phyloP scores from a whole-genome alignment of 2,797 vertebrate species.

The Triplophysa bombifrons region DNA sequence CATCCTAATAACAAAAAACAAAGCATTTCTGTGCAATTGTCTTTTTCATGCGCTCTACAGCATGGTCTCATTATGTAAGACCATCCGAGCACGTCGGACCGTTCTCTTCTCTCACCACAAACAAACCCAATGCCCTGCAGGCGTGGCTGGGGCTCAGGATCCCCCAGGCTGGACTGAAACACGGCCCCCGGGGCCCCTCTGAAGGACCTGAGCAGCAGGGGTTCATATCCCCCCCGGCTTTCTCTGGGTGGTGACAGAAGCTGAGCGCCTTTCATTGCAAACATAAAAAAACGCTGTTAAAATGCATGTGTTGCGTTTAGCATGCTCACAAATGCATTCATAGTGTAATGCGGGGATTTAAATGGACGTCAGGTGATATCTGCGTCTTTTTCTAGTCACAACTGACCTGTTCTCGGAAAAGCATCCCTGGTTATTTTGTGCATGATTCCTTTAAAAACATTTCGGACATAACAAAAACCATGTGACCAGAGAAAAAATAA shows the following conservation, averaged over 20 bases:
- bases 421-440: not conserved
- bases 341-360: conserved; percentile 19
- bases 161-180: conserved; percentile 58
- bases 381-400: not conserved
- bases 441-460: not conserved
- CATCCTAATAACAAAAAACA: not conserved
- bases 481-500: not conserved
- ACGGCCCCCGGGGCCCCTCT: conserved; percentile 59
- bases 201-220: conserved; percentile 55
- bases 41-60: too few relatives aligned
- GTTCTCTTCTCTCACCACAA: conserved; percentile 42
- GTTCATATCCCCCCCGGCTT: conserved; percentile 35
- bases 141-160: conserved; percentile 49
- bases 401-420: not conserved
- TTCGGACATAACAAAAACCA: not conserved
- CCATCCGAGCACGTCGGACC: conserved; percentile 43
- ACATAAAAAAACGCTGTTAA: conserved; percentile 32
- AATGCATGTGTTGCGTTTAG: not conserved
- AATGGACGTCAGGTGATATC: conserved; percentile 24
- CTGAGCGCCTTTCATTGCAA: conserved; percentile 36
- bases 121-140: conserved; percentile 54
- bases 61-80: conserved; percentile 50
- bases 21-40: conserved; percentile 10
- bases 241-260: conserved; percentile 34
- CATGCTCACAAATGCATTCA: conserved; percentile 22